A percentile compares a stretch with the other conserved stretches of the same genome.
These are phyloP conservation scores for Cyprinodon diabolis DNA, from an alignment of 2,797 vertebrate genomes.

Conservation along the genomic window DNA sequence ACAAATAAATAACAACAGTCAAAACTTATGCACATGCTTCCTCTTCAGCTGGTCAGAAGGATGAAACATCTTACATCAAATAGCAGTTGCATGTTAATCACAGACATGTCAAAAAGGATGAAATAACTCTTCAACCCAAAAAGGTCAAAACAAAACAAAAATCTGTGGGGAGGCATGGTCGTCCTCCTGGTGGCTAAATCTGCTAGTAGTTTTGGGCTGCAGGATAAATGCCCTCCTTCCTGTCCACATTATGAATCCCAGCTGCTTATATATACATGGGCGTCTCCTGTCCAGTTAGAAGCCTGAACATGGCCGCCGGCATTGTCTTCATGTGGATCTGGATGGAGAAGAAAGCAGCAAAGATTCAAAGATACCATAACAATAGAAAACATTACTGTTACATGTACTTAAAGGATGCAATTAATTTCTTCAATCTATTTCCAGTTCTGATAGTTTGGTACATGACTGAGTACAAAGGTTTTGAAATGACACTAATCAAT, in stretches of 20 bases:
- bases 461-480: background rate
- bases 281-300: conserved; percentile 97
- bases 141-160: conserved; percentile 19
- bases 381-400: background rate
- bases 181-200: conserved; percentile 24
- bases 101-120: conserved; percentile 44
- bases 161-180: conserved; percentile 22
- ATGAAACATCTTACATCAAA: conserved; percentile 51
- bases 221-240: conserved; percentile 30
- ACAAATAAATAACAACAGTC: conserved; percentile 78
- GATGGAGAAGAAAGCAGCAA: conserved; percentile 3
- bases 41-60: conserved; percentile 58
- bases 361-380: background rate
- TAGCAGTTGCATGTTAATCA: conserved; percentile 58
- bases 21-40: conserved; percentile 24
- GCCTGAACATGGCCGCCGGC: conserved; percentile 99
- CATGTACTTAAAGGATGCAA: background rate
- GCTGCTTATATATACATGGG: conserved; percentile 92
- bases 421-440: background rate
- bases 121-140: conserved; percentile 45
- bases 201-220: conserved; percentile 14
- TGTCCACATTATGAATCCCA: conserved; percentile 38
- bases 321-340: conserved; percentile 99
- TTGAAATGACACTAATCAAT: background rate
- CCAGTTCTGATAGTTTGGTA: background rate